A percentile compares a stretch with the other conserved stretches of the same genome.
Conservation (phyloP, 53 echinoderm and acorn worm genomes). For the Hippasteria phrygiana region DNA sequence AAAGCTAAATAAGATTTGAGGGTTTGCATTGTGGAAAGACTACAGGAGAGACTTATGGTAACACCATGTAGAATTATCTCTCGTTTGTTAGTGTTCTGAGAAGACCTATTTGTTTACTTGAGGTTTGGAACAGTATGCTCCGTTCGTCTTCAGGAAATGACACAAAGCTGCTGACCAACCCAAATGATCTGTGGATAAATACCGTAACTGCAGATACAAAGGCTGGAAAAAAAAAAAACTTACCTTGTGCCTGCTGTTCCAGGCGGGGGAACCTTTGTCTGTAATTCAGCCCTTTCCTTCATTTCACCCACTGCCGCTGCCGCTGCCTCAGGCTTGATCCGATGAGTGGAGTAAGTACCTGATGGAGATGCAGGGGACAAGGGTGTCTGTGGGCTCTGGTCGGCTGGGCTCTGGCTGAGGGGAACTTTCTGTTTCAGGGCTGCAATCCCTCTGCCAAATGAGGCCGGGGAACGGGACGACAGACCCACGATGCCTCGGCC, state of each 20-base stretch:
- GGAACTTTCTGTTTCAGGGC: constrained; percentile 49
- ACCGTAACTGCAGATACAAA: background rate
- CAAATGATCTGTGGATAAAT: background rate
- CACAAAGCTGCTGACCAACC: too few species aligned
- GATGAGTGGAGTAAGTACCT: constrained; percentile 2
- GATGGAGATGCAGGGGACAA: constrained; percentile 3
- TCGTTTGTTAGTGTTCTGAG: too few species aligned
- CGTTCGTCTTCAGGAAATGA: too few species aligned
- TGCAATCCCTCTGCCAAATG: constrained; percentile 79
- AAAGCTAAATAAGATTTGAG: too few species aligned
- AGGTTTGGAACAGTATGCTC: too few species aligned
- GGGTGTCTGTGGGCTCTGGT: constrained; percentile 23
- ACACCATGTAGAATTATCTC: too few species aligned
- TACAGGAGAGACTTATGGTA: too few species aligned
- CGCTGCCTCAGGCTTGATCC: background rate
- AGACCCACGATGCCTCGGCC: constrained; percentile 59
- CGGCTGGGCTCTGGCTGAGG: constrained; percentile 35
- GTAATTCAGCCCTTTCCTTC: background rate
- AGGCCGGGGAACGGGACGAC: constrained; percentile 9
- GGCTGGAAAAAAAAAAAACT: background rate
- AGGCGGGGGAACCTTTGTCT: background rate
- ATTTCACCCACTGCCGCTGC: background rate
- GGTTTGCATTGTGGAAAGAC: too few species aligned
- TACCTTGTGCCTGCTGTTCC: constrained; percentile 79
- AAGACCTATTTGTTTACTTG: too few species aligned